A percentile compares a stretch with the other conserved stretches of the same genome.
These are phyloP conservation scores for Lochmaea crataegi DNA, from an alignment of 2,888 invertebrate genomes.

Conservation along the genomic window DNA sequence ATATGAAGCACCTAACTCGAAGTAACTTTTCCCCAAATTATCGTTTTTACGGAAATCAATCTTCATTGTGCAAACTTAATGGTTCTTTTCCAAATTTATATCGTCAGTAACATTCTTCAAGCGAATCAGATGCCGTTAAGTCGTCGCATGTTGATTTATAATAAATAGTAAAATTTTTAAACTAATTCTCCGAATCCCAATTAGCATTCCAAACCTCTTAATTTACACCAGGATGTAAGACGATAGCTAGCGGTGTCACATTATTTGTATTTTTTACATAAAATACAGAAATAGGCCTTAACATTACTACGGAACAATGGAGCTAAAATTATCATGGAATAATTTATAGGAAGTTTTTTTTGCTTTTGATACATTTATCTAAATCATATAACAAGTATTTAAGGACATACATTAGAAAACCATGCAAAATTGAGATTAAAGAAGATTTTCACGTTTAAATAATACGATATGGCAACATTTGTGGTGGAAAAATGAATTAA, in stretches of 20 bases:
- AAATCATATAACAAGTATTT: too few species aligned
- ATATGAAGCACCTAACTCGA: neutral
- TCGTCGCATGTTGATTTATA: constrained; percentile 23
- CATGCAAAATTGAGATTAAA: too few species aligned
- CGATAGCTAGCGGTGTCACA: constrained; percentile 25
- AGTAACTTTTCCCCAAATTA: neutral
- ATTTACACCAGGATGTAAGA: constrained; percentile 21
- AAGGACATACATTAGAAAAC: too few species aligned
- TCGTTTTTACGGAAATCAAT: neutral
- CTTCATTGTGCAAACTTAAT: constrained; percentile 2
- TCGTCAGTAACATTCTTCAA: constrained; percentile 12
- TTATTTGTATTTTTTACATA: constrained; percentile 20
- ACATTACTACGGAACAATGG: too few species aligned
- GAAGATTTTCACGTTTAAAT: too few species aligned
- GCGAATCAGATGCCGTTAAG: constrained; percentile 15
- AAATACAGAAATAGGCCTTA: constrained; percentile 11
- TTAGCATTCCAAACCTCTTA: constrained; percentile 31
- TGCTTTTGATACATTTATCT: too few species aligned
- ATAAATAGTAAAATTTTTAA: constrained; percentile 23
- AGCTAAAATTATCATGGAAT: too few species aligned
- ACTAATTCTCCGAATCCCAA: constrained; percentile 20
- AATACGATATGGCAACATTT: too few species aligned
- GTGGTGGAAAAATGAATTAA: too few species aligned
- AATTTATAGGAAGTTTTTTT: too few species aligned
- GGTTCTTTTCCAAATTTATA: constrained; percentile 8